phyloP scores from a whole-genome alignment of 2,888 invertebrate species.

The Rhingia campestris region DNA sequence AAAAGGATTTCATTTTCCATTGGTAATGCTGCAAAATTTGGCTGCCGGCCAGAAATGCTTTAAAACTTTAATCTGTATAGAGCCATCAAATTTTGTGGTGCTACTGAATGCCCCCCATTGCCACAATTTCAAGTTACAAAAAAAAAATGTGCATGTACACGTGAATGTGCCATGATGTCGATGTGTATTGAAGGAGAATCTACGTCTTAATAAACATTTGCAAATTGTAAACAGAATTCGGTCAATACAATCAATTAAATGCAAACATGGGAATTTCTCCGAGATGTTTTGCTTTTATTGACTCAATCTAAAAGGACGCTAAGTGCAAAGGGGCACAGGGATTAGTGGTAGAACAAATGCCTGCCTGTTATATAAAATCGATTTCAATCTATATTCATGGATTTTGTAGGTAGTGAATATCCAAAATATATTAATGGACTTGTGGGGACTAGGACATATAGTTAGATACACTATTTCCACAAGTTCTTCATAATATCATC shows the following conservation, averaged over 20 bases:
- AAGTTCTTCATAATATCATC: too few relatives aligned
- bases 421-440: too few relatives aligned
- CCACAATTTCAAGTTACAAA: neutral
- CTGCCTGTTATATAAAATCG: too few relatives aligned
- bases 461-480: too few relatives aligned
- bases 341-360: too few relatives aligned
- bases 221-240: neutral
- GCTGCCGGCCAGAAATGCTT: slow-evolving; percentile 1
- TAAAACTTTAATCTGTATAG: neutral
- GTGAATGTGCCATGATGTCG: too few relatives aligned
- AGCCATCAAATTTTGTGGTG: slow-evolving; percentile 10
- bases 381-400: too few relatives aligned
- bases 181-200: neutral
- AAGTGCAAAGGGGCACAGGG: too few relatives aligned
- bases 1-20: slow-evolving; percentile 23
- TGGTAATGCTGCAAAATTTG: neutral
- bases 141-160: too few relatives aligned
- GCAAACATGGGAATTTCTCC: neutral
- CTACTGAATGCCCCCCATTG: neutral
- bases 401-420: too few relatives aligned
- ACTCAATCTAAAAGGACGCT: neutral
- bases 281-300: neutral
- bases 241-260: neutral
- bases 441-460: too few relatives aligned
- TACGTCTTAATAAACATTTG: slow-evolving; percentile 1